Conservation (phyloP, 2,888 invertebrate species). For the Melieria omissa region DNA sequence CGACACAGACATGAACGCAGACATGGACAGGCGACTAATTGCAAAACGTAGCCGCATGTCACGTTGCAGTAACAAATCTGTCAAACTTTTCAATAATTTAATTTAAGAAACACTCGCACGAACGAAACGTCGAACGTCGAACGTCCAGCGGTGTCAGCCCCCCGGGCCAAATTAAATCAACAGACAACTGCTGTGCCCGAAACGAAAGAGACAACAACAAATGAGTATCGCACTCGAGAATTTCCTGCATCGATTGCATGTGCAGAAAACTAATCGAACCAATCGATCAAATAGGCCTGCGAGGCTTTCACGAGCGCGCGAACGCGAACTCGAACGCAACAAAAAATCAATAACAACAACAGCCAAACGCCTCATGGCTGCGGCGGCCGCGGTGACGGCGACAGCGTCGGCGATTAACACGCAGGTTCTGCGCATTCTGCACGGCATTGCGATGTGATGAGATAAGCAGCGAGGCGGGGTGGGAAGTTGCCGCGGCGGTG, state of each 20-base stretch:
- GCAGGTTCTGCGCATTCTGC: not conserved
- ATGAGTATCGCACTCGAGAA: constrained; percentile 28
- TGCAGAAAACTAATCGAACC: constrained; percentile 19
- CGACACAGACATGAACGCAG: too few relatives aligned
- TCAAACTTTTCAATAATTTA: constrained; percentile 35
- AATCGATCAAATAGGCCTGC: constrained; percentile 26
- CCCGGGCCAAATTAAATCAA: constrained; percentile 27
- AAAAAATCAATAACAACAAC: too few relatives aligned
- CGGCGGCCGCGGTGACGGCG: constrained; percentile 18
- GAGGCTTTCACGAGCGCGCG: not conserved
- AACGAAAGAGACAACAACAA: constrained; percentile 1
- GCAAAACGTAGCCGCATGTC: constrained; percentile 33
- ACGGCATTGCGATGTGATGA: too few relatives aligned
- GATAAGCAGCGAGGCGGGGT: too few relatives aligned
- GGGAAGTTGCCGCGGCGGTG: not conserved
- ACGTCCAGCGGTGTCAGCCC: constrained; percentile 24
- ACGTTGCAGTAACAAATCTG: constrained; percentile 33
- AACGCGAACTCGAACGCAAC: not conserved
- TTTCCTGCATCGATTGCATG: constrained; percentile 27
- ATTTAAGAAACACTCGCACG: constrained; percentile 11
- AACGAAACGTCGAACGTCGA: not conserved
- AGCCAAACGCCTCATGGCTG: not conserved
- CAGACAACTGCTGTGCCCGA: not conserved
- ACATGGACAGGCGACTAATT: constrained; percentile 17
- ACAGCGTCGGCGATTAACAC: constrained; percentile 27